Percentiles rank a stretch among this genome's conserved stretches.
phyloP scores from a whole-genome alignment of 2,113 vertebrate species.

The Tychaedon coryphoeus region DNA sequence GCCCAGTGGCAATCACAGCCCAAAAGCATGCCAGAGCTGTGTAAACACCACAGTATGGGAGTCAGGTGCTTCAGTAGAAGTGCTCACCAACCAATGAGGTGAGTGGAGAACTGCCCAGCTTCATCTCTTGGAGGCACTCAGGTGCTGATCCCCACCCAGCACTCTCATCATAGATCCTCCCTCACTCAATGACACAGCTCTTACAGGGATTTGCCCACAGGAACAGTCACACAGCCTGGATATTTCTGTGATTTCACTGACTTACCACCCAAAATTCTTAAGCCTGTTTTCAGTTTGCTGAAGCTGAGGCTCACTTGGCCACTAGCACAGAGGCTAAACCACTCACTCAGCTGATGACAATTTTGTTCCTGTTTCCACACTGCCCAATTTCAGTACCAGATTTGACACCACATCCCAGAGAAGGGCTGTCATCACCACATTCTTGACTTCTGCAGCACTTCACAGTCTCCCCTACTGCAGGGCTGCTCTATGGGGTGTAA shows the following conservation, averaged over 20 bases:
- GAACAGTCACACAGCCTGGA: background rate
- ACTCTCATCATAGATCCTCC: background rate
- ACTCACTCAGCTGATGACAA: background rate
- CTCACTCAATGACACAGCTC: rapidly evolving
- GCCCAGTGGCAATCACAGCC: background rate
- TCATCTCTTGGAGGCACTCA: background rate
- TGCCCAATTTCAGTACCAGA: background rate
- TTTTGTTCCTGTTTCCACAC: background rate
- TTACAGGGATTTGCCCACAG: background rate
- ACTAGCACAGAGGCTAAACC: background rate
- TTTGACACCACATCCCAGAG: background rate
- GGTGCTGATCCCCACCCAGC: background rate
- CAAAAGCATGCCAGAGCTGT: background rate
- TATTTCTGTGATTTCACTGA: background rate
- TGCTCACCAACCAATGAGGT: background rate
- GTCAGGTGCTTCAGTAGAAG: background rate
- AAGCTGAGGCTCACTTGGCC: background rate
- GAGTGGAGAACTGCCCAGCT: background rate
- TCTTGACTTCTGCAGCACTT: background rate
- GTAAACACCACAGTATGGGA: background rate
- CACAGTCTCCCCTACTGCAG: background rate
- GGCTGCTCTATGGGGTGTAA: background rate
- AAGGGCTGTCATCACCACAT: background rate
- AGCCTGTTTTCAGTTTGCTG: background rate
- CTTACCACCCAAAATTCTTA: background rate